Base-by-base conservation (phyloP, 2,113 vertebrate species). In the Rhinopithecus roxellana region DNA sequence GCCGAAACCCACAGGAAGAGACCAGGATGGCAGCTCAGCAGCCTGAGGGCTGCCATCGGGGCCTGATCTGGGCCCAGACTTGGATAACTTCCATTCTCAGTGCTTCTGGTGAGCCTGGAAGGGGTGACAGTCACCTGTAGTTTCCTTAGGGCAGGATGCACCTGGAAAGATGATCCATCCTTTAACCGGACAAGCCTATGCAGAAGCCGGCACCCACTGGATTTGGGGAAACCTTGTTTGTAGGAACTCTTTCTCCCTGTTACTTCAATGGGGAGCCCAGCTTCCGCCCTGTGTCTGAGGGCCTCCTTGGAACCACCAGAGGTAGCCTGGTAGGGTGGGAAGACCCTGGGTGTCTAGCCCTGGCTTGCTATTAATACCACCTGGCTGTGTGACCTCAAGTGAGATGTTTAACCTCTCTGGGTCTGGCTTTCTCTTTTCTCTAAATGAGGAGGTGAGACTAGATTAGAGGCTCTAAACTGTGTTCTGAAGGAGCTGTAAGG, bases 381-480 rank as follows among this genome's bases (percentile, higher is more conserved):
- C 43, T 61, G 48, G 16, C 59, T 78, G 27, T 90, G 88, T 96
- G 91, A 87, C 16, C 45, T 55, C 57, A 38, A 43, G 45, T 32
- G 35, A 94, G 79, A 89, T 3, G 1, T 67, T 74, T 91, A 57
- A 82, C 79, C 38, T 96, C 83, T 94, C 79, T 85, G 90, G 89
- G 27, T 43, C 22, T 61, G 35, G 59, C 38, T 64, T 74, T 64
- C 18, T 57, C 30, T 3, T 81, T 93, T 57, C 50, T 67, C 27
- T 75, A 50, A 59, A 72, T 4, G 52, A 93, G 30, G 77, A 30
- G 11, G 3, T 30, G 93, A 72, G 40, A n/a, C 13, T 77, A 43
- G 82, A 80, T 35, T 18, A 50, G 80, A 85, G 25, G 50, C 27
- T 89, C 64, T 79, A 82, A 43, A 87, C 38, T 18, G n/a, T 69